Base-by-base conservation (phyloP, 1,140 invertebrate species). In the Drosophila gunungcola region DNA sequence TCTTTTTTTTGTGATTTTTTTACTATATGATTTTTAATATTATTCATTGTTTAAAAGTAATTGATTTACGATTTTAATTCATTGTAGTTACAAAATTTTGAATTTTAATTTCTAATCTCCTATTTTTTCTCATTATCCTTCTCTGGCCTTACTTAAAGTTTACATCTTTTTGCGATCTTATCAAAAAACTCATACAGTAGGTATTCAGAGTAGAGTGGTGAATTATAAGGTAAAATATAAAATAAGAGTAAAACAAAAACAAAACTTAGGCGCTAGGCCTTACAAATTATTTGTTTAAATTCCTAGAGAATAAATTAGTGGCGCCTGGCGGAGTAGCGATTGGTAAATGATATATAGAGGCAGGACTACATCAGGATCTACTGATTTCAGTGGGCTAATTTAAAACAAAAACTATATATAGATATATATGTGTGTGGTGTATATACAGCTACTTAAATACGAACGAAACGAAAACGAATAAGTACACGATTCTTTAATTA, bases 401-500 rank as follows among this genome's bases (percentile, higher is more conserved):
- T 29, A 51, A 34, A 62, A 41, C 57, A 39, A 48, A 36, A 48
- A 21, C 42, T 63, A 75, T 75, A 62, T 62, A 58, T 78, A 51
- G 43, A 65, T 55, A 65, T 65, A 65, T 73, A 74, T 39, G 48
- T n/a, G 49, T 27, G 49, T 29, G 43, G 29, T 80, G 49, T 69
- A 54, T 73, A 64, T 68, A 88, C 61, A 84, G 69, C 72, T 77
- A 84, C 80, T 84, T 84, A 84, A 79, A 53, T 48, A 82, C 62
- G 32, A 73, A 51, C 48, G 51, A 69, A 76, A 81, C 77, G 77
- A 78, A 60, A 79, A 86, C 83, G 63, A 88, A 88, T 86, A 86
- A 86, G 83, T 86, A 86, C 83, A 86, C 70, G 65, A 79, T 88
- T 86, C 74, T 78, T 73, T 60, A 88, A 83, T 76, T 84, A 69